Evolutionary conservation across 1,140 invertebrate genomes (phyloP).

Genomic region (Bombus impatiens): DNA sequence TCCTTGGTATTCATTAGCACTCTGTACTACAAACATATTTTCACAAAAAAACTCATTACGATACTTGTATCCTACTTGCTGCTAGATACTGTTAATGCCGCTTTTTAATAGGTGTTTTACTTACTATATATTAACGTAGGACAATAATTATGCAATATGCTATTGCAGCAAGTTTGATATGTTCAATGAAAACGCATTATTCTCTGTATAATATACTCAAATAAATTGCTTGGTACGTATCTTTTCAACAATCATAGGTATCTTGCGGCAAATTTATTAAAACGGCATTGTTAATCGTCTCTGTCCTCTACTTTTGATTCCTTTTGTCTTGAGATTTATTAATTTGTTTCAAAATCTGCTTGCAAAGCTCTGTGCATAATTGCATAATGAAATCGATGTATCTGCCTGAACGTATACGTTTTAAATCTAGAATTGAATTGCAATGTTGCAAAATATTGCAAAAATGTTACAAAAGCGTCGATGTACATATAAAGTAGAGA

Average conservation of each 20-base stretch:
- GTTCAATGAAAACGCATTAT: background rate
- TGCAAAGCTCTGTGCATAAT: background rate
- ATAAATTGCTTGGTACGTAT: background rate
- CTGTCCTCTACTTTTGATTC: background rate
- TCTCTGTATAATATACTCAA: background rate
- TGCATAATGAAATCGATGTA: background rate
- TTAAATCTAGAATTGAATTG: background rate
- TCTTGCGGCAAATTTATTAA: background rate
- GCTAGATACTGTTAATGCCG: slow-evolving; percentile 11
- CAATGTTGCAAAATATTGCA: background rate
- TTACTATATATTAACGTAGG: background rate
- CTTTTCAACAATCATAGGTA: background rate
- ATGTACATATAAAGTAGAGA: background rate
- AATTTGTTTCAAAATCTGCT: background rate
- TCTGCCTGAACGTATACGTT: background rate
- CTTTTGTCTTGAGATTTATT: background rate
- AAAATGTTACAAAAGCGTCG: background rate
- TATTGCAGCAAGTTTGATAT: slow-evolving; percentile 36
- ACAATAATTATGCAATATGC: background rate
- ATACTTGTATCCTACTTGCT: slow-evolving; percentile 44
- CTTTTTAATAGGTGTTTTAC: slow-evolving; percentile 16
- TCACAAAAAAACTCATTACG: slow-evolving; percentile 37
- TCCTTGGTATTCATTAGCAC: slow-evolving; percentile 28
- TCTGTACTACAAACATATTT: slow-evolving; percentile 23
- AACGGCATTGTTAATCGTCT: background rate